phyloP scores from a whole-genome alignment of 2,113 vertebrate species.

The Thinocorus orbignyianus region DNA sequence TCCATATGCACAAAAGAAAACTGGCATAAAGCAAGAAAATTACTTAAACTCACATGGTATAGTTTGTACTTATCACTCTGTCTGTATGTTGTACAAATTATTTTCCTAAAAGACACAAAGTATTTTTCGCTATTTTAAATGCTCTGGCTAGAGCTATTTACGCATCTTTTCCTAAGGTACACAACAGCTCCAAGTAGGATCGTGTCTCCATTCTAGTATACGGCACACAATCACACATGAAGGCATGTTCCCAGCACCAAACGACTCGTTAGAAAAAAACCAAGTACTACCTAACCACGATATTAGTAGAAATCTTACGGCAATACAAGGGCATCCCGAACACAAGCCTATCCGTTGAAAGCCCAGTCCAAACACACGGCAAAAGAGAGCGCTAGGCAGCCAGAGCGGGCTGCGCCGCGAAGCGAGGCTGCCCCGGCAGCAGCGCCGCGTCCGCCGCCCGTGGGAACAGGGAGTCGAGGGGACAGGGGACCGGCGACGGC shows the following conservation, averaged over 20 bases:
- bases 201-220: accelerated
- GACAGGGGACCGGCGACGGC: too few relatives aligned
- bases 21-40: not conserved
- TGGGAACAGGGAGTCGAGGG: too few relatives aligned
- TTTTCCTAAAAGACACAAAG: not conserved
- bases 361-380: accelerated
- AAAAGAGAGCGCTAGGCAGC: not conserved
- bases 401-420: accelerated
- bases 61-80: not conserved
- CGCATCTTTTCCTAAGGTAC: accelerated
- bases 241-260: not conserved
- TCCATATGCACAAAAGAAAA: accelerated
- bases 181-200: not conserved
- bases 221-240: accelerated
- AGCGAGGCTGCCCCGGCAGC: accelerated
- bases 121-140: not conserved
- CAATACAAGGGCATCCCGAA: accelerated
- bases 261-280: accelerated
- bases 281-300: accelerated
- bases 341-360: accelerated
- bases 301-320: accelerated
- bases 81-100: not conserved
- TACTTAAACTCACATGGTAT: not conserved
- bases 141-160: accelerated
- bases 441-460: too few relatives aligned